A percentile compares a stretch with the other conserved stretches of the same genome.
Conservation (phyloP, 2,113 vertebrate genomes). For the Aythya baeri region DNA sequence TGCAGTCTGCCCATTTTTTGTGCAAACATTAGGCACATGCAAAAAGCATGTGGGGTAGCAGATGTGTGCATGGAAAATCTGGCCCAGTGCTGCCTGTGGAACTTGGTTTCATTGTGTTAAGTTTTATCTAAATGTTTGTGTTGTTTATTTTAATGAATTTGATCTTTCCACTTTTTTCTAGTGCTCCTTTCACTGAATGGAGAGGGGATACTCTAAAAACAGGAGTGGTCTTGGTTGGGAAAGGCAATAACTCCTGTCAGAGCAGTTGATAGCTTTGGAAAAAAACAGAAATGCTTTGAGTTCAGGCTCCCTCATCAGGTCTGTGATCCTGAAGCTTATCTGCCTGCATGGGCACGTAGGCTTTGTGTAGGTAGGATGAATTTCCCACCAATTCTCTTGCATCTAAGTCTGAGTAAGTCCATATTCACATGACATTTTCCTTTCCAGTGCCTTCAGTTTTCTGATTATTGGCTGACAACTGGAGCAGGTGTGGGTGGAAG, state of each 20-base stretch:
- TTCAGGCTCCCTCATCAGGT: background rate
- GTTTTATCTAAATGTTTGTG: background rate
- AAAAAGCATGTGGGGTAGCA: background rate
- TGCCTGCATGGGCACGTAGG: background rate
- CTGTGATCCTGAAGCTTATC: background rate
- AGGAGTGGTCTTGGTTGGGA: background rate
- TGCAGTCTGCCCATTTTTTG: background rate
- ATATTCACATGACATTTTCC: background rate
- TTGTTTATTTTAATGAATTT: background rate
- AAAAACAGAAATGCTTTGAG: background rate
- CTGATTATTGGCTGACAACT: constrained; percentile 32
- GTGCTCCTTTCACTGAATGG: background rate
- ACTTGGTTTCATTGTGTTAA: background rate
- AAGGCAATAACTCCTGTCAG: background rate
- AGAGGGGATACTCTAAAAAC: background rate
- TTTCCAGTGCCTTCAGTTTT: constrained; percentile 16
- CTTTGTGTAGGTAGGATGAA: background rate
- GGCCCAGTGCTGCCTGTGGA: background rate
- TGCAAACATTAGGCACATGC: background rate
- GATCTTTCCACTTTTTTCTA: background rate
- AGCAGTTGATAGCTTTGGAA: background rate
- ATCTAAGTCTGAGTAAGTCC: background rate
- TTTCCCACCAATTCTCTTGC: background rate
- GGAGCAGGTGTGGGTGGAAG: constrained; percentile 42
- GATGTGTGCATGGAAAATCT: background rate